Percentiles rank a stretch among this genome's conserved stretches.
These are phyloP conservation scores for Callosobruchus maculatus DNA, from an alignment of 2,888 invertebrate genomes.

Conservation along the genomic window DNA sequence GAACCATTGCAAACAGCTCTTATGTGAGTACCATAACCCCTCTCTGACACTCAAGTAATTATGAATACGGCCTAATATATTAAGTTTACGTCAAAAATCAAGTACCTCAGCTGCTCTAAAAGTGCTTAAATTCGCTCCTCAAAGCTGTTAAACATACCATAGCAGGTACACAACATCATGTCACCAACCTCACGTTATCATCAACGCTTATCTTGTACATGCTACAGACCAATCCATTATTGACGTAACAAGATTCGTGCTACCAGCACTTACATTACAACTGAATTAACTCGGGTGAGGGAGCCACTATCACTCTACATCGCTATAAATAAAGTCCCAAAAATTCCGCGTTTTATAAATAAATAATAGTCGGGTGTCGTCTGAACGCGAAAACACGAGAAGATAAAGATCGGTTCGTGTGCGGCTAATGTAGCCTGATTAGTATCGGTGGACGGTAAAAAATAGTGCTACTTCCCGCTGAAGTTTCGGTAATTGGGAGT, in stretches of 20 bases:
- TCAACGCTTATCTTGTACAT: background rate
- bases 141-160: background rate
- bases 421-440: background rate
- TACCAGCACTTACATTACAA: slow-evolving; percentile 43
- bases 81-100: too few species aligned
- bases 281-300: slow-evolving; percentile 35
- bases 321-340: background rate
- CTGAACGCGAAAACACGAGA: background rate
- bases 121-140: too few species aligned
- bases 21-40: too few species aligned
- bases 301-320: slow-evolving; percentile 7
- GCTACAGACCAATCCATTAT: slow-evolving; percentile 31
- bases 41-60: too few species aligned
- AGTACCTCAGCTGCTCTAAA: too few species aligned
- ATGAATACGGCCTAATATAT: too few species aligned
- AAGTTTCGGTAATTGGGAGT: too few species aligned
- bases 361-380: background rate
- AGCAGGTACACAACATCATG: background rate
- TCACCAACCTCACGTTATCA: background rate
- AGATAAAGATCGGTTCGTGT: background rate
- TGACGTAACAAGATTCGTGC: slow-evolving; percentile 37
- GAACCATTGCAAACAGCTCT: too few species aligned
- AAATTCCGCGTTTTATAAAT: background rate
- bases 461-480: background rate
- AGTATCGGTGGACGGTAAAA: background rate